A percentile compares a stretch with the other conserved stretches of the same genome.
phyloP scores from a whole-genome alignment of 2,113 vertebrate genomes.

The Gnathonemus echidnorhynchus region DNA sequence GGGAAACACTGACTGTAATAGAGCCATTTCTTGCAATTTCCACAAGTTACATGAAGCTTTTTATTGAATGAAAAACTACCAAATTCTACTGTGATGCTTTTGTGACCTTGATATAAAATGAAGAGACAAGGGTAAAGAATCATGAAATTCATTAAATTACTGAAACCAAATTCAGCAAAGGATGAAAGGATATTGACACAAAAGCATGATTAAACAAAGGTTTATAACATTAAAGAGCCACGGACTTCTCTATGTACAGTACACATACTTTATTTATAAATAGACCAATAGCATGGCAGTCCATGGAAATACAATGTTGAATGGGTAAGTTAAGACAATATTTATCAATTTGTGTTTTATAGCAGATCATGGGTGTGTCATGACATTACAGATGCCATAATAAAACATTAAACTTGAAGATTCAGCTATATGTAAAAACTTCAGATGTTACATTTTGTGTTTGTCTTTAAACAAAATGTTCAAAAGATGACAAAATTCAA shows the following conservation, averaged over 20 bases:
- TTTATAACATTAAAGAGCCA: constrained; percentile 1
- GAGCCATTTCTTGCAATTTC: background rate
- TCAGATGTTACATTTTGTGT: background rate
- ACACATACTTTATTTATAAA: constrained; percentile 15
- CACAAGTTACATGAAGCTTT: background rate
- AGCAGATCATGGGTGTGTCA: constrained; percentile 3
- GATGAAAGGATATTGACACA: background rate
- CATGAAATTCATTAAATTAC: background rate
- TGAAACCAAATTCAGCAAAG: background rate
- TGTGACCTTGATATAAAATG: background rate
- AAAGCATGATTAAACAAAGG: background rate
- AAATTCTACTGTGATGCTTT: background rate
- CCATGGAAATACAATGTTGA: background rate
- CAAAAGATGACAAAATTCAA: background rate
- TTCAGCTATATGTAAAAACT: background rate
- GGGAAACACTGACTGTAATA: background rate
- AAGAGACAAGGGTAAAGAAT: background rate
- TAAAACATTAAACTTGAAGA: background rate
- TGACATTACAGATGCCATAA: background rate
- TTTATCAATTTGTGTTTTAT: background rate
- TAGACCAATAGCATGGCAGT: constrained; percentile 7
- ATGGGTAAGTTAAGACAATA: background rate
- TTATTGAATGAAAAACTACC: background rate
- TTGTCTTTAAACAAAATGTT: background rate
- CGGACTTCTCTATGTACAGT: background rate